Evolutionary conservation across 2,888 invertebrate genomes (phyloP), one percentile per base, ranked within the genome.

Genomic region (Ormyrus labotus): DNA sequence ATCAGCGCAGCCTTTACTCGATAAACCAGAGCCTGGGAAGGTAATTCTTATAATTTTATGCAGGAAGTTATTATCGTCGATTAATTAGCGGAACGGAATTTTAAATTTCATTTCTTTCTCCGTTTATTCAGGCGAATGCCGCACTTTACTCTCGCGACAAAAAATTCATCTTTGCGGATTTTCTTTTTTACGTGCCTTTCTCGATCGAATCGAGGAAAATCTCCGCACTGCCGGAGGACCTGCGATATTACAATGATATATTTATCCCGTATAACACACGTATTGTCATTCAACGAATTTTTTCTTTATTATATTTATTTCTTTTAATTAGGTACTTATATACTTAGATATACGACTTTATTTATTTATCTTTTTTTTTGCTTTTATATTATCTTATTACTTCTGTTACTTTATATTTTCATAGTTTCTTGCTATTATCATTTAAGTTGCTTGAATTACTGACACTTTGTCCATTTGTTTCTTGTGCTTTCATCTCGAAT

Each of bases 211-310:
- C 7, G 55, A 60, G 11, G 13, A 67, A 65, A 34, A 71, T 55
- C 53, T 70, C 45, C 53, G 53, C 61, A 64, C 58, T 58, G 47
- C 13, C 51, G 51, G 48, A 78, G 58, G 11, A 78, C 78, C 76
- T 83, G 82, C 13, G 48, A 83, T 83, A 83, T 83, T 84, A 82
- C 63, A 73, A 57, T 65, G 58, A 79, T 72, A 76, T 74, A 81
- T 83, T 83, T 82, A 84, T 83, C 78, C 83, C 83, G 84, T 84
- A 84, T 55, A 71, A 84, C 75, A 87, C 88, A 87, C 86, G 88
- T 89, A 89, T 89, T 89, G 88, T 89, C 89, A 86, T 88, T 88
- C 85, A 89, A 89, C 85, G 85, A 88, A 87, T 87, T 86, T 85
- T 80, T 73, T 78, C 73, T 73, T 68, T 51, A 75, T 75, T 70